These are phyloP conservation scores for Pachycephus smyrnensis DNA, from an alignment of 2,888 invertebrate species.

Conservation along the genomic window DNA sequence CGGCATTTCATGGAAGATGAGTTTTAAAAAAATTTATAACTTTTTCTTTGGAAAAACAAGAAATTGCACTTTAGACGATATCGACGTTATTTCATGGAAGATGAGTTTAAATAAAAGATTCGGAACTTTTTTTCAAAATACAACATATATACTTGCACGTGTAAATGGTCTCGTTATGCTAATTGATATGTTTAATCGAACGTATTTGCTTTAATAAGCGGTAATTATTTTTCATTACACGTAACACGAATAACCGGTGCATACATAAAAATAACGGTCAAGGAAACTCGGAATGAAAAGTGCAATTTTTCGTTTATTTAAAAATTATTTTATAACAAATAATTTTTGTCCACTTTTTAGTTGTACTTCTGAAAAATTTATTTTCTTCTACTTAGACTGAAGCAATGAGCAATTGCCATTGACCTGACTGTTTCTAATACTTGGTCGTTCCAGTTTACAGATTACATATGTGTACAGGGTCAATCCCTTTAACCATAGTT, in stretches of 20 bases:
- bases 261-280: not conserved
- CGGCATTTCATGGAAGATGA: not conserved
- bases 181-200: not conserved
- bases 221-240: not conserved
- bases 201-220: no score
- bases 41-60: not conserved
- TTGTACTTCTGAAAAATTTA: no score
- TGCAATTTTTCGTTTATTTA: not conserved
- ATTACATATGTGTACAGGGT: not conserved
- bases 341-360: not conserved
- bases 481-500: not conserved
- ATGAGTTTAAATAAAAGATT: no score
- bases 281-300: not conserved
- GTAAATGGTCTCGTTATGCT: not conserved
- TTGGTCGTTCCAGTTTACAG: not conserved
- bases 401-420: not conserved
- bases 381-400: not conserved
- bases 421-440: not conserved
- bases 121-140: no score
- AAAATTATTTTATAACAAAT: not conserved
- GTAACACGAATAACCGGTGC: not conserved
- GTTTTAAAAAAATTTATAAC: no score
- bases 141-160: not conserved
- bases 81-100: not conserved
- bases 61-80: not conserved